Evolutionary conservation across 2,113 vertebrate species (phyloP), one percentile per base, ranked within the genome.

Genomic region (Silurus glanis): DNA sequence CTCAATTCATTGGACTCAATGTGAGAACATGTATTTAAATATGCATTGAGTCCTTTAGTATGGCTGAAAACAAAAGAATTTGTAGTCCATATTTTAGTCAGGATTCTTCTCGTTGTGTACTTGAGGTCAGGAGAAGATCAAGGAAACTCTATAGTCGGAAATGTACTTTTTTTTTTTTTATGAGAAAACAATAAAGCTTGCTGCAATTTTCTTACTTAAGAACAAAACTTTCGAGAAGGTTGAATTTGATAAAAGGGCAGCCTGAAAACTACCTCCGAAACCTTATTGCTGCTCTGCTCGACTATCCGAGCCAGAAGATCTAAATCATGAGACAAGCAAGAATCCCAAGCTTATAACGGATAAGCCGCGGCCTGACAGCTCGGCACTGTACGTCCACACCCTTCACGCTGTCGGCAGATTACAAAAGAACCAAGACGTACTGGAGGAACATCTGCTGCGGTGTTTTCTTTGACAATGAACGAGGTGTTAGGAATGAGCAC

Each of bases 241-340:
- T 25, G 28, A 80, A 61, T 47, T 53, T 74, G 58, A 78, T 80
- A 76, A 83, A 87, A 64, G 25, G 9, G 12, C n/a, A 51, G 61
- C 28, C 16, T 66, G 66, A 67, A 71, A 83, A 37, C 69, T 79
- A 51, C 45, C 58, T 59, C 37, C n/a, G 56, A 85, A 37, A 76
- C 7, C 4, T 61, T 84, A 67, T 83, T 16, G 9, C 49, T 37
- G 71, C 71, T 55, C 13, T 62, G 85, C 19, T 71, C 66, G n/a
- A 53, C 69, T 67, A 19, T 82, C 64, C 23, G 17, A 21, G 83
- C 14, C 45, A 74, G 81, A 12, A 55, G 62, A n/a, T 49, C 64
- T 83, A 87, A 89, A 61, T 86, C 85, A 87, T 78, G 75, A 86
- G 75, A 87, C 80, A 83, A 85, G 87, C 80, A 81, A 80, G 67